A percentile compares a stretch with the other conserved stretches of the same genome.
These are phyloP conservation scores for Charaxes varanes DNA, from an alignment of 1,140 invertebrate genomes.

Conservation along the genomic window DNA sequence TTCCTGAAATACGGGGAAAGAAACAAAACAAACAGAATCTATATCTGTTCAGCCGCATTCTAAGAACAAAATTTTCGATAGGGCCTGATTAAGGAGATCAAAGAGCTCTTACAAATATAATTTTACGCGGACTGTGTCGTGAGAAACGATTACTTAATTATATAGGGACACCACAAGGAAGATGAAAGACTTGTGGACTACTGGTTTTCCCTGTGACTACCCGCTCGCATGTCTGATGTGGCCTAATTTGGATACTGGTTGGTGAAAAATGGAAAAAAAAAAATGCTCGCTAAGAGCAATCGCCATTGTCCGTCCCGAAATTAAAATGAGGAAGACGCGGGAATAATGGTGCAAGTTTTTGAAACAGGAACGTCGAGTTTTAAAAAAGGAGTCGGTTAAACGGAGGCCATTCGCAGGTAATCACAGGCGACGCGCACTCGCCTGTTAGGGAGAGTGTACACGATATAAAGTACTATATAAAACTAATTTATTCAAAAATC, in stretches of 20 bases:
- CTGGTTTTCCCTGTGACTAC: constrained; percentile 59
- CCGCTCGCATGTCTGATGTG: constrained; percentile 43
- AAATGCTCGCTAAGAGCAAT: constrained; percentile 38
- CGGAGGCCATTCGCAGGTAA: constrained; percentile 66
- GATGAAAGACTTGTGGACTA: constrained; percentile 31
- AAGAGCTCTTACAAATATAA: too few species aligned
- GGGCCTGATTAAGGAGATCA: too few species aligned
- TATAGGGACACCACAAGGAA: neutral
- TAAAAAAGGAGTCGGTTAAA: constrained; percentile 68
- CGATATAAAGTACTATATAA: constrained; percentile 1
- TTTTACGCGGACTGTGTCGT: too few species aligned
- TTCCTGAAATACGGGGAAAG: too few species aligned
- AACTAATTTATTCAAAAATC: constrained; percentile 1
- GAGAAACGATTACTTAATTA: constrained; percentile 1
- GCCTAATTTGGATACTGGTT: constrained; percentile 42
- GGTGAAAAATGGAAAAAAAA: constrained; percentile 31
- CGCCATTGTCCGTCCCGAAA: constrained; percentile 63
- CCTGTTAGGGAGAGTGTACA: constrained; percentile 29
- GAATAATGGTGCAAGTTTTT: constrained; percentile 62
- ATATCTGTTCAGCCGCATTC: too few species aligned
- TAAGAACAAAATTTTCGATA: too few species aligned
- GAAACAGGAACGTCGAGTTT: constrained; percentile 65
- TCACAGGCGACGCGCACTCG: constrained; percentile 57
- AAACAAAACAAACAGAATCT: too few species aligned
- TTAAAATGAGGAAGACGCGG: constrained; percentile 64